Percentiles rank a stretch among this genome's conserved stretches.
These are phyloP conservation scores for Tetramorium simillimum DNA, from an alignment of 1,140 invertebrate genomes.

Conservation along the genomic window DNA sequence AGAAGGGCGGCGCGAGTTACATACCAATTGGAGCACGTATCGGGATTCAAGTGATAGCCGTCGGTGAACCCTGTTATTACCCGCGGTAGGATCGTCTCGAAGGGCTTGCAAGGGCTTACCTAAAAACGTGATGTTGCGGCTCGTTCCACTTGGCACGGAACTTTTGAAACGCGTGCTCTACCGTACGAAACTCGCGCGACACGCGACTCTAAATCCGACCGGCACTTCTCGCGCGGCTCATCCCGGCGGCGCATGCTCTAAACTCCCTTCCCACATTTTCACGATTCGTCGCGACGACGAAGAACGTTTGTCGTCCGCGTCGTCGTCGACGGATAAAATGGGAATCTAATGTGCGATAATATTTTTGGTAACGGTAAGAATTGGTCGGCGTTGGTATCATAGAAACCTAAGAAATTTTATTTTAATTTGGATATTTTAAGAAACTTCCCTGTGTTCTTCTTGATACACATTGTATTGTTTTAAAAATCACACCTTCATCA, in stretches of 20 bases:
- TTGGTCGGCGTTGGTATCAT: not conserved
- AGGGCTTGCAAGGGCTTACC: conserved; percentile 56
- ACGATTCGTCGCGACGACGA: conserved; percentile 30
- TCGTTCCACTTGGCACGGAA: conserved; percentile 50
- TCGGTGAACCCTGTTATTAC: not conserved
- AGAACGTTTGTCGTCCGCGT: conserved; percentile 19
- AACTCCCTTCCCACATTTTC: conserved; percentile 57
- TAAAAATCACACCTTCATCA: not conserved
- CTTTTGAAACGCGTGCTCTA: conserved; percentile 63
- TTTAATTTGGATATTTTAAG: not conserved
- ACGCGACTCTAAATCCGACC: conserved; percentile 70
- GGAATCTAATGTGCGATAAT: not conserved
- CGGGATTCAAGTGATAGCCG: not conserved
- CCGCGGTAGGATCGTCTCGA: not conserved
- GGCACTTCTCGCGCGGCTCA: conserved; percentile 36
- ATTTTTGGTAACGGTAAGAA: not conserved
- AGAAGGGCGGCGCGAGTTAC: not conserved
- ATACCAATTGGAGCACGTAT: not conserved
- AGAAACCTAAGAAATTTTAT: not conserved
- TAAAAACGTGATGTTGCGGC: conserved; percentile 48
- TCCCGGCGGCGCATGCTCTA: conserved; percentile 68
- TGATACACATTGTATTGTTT: not conserved
- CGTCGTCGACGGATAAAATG: not conserved
- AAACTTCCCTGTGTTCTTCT: not conserved
- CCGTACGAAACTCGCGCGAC: conserved; percentile 62